Conservation (phyloP, 2,113 vertebrate genomes). For the Oncorhynchus masou region DNA sequence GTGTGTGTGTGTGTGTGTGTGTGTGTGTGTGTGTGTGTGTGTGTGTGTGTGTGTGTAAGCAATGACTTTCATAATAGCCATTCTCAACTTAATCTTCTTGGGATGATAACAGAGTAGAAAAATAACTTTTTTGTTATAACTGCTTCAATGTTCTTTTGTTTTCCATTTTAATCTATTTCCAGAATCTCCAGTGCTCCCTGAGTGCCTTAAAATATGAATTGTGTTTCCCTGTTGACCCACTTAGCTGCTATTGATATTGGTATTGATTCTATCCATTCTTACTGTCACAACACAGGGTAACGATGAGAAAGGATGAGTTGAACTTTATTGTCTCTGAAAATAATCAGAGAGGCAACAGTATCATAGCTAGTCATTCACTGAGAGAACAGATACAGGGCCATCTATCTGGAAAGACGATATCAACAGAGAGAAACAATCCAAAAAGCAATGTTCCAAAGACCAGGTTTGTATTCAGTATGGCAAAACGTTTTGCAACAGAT, state of each 20-base stretch:
- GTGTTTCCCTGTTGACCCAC: constrained; percentile 57
- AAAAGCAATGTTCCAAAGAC: too few relatives aligned
- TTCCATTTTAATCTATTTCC: constrained; percentile 6
- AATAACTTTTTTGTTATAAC: constrained; percentile 18
- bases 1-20: constrained; percentile 7
- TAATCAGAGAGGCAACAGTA: constrained; percentile 36
- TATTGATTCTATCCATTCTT: constrained; percentile 64
- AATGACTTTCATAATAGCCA: constrained; percentile 2
- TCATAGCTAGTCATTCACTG: neutral
- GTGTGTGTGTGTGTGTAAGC: constrained; percentile 27
- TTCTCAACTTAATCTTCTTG: constrained; percentile 40
- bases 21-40: neutral
- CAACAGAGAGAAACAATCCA: too few relatives aligned
- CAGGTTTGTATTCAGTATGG: too few relatives aligned
- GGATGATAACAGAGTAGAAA: constrained; percentile 36
- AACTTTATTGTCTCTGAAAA: constrained; percentile 17
- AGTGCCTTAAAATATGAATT: constrained; percentile 46
- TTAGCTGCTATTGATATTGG: constrained; percentile 60
- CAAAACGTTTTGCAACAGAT: too few relatives aligned
- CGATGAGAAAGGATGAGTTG: constrained; percentile 45
- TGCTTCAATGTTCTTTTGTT: constrained; percentile 48
- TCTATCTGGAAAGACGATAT: neutral
- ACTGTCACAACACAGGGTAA: constrained; percentile 60
- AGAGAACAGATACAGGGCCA: neutral
- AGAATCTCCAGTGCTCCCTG: constrained; percentile 34